Evolutionary conservation across 2,888 invertebrate genomes (phyloP).

Genomic region (Flexamia atlantica): DNA sequence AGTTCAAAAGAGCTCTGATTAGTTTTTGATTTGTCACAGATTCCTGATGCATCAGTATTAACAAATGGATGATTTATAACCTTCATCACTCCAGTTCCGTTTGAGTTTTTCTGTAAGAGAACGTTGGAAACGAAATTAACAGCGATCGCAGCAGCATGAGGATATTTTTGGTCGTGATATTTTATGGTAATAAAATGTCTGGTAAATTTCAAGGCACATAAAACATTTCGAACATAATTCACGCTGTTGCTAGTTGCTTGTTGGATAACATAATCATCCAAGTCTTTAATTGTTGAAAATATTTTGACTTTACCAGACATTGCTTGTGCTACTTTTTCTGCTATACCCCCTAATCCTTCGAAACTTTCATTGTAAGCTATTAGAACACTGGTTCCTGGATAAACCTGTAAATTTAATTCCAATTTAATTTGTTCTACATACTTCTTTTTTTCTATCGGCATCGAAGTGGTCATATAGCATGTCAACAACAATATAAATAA

Average conservation of each 20-base stretch:
- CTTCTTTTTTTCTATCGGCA: neutral
- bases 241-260: neutral
- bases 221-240: neutral
- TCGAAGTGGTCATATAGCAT: neutral
- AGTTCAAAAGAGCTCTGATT: neutral
- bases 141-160: constrained; percentile 18
- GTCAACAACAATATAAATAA: neutral
- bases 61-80: constrained; percentile 24
- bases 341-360: neutral
- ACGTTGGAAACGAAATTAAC: constrained; percentile 11
- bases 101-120: neutral
- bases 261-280: neutral
- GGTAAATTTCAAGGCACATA: neutral
- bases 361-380: neutral
- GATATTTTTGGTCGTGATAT: neutral
- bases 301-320: neutral
- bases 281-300: neutral
- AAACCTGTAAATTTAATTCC: neutral
- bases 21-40: neutral
- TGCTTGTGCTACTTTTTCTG: neutral
- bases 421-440: neutral
- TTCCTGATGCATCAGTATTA: neutral
- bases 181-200: neutral
- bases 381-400: neutral
- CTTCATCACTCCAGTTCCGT: constrained; percentile 7